A percentile compares a stretch with the other conserved stretches of the same genome.
Conservation (phyloP, 53 echinoderm and acorn worm species). For the Apostichopus leukothele region DNA sequence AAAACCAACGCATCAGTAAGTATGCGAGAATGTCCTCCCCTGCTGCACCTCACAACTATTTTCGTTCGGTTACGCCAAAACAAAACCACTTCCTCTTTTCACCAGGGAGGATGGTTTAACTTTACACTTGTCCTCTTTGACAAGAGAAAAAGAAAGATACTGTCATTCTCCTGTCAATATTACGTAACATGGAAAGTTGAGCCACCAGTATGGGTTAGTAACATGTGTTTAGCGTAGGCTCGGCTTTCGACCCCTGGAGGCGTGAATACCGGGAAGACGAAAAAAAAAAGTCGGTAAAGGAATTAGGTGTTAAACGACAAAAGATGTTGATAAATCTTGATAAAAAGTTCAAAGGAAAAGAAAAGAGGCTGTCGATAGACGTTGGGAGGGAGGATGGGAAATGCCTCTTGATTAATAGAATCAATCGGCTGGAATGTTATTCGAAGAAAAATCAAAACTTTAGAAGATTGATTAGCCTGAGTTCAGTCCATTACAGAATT, state of each 20-base stretch:
- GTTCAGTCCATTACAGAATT: not conserved
- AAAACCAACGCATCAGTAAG: too few relatives aligned
- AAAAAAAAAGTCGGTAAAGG: not conserved
- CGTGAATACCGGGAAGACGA: not conserved
- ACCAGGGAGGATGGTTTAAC: too few relatives aligned
- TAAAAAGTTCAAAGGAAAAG: too few relatives aligned
- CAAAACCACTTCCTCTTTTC: not conserved
- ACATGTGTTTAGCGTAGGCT: not conserved
- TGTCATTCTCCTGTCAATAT: not conserved
- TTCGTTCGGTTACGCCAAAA: not conserved
- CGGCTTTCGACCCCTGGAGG: not conserved
- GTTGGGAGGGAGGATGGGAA: not conserved
- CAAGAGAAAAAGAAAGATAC: not conserved
- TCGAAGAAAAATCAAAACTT: not conserved
- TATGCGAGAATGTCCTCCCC: too few relatives aligned
- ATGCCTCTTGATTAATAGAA: not conserved
- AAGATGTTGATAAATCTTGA: too few relatives aligned
- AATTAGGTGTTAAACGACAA: not conserved
- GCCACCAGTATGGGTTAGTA: not conserved
- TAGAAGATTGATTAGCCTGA: not conserved
- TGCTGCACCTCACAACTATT: too few relatives aligned
- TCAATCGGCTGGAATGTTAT: not conserved
- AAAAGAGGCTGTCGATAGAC: not conserved
- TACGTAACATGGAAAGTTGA: not conserved
- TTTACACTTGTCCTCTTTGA: too few relatives aligned